Percentiles rank a stretch among this genome's conserved stretches.
Conservation (phyloP, 2,888 invertebrate species). For the Cheilosia pagana region DNA sequence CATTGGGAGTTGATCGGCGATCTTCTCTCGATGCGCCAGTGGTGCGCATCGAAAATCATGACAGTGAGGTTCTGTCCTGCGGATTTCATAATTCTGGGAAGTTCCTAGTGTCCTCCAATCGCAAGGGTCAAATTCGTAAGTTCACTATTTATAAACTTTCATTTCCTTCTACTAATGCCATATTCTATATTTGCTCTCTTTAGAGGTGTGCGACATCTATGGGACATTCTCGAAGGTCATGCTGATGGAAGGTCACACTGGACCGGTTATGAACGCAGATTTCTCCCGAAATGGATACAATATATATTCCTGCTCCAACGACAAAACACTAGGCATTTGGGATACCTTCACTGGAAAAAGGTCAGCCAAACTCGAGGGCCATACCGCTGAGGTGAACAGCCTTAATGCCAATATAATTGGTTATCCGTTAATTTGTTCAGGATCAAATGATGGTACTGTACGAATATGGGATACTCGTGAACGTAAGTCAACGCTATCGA, state of each 20-base stretch:
- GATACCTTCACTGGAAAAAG: constrained; percentile 94
- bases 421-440: constrained; percentile 94
- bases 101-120: constrained; percentile 14
- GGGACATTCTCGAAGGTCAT: constrained; percentile 99
- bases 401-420: constrained; percentile 85
- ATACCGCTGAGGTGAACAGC: constrained; percentile 90
- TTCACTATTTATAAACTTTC: background rate
- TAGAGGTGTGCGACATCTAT: constrained; percentile 88
- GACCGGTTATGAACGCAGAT: constrained; percentile 96
- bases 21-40: constrained; percentile 20
- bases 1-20: constrained; percentile 68
- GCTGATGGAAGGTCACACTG: constrained; percentile 96
- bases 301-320: constrained; percentile 95
- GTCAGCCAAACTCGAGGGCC: constrained; percentile 94
- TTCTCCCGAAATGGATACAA: constrained; percentile 92
- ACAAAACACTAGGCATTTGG: constrained; percentile 97
- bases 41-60: constrained; percentile 36
- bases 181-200: too few relatives aligned
- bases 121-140: constrained; percentile 38
- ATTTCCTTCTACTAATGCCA: too few relatives aligned
- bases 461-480: constrained; percentile 97
- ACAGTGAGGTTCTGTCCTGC: constrained; percentile 37
- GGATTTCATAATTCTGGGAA: constrained; percentile 40
- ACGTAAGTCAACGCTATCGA: constrained; percentile 86
- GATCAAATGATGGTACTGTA: constrained; percentile 96